These are phyloP conservation scores for Aleiodes sp. DNA, from an alignment of 1,140 invertebrate species.

Conservation along the genomic window DNA sequence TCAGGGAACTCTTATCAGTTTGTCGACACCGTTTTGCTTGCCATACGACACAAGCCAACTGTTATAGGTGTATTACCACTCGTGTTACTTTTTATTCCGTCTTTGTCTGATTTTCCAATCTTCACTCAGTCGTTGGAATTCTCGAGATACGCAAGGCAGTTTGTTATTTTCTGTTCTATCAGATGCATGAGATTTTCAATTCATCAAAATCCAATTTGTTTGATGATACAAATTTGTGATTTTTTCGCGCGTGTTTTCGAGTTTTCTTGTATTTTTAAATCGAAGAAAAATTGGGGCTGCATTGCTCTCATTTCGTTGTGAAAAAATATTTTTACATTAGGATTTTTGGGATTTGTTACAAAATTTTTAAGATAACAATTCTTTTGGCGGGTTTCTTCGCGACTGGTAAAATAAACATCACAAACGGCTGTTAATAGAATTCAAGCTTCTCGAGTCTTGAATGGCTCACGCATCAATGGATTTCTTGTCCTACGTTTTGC, in stretches of 20 bases:
- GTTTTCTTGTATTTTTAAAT: too few species aligned
- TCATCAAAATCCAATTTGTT: too few species aligned
- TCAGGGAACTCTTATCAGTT: slow-evolving; percentile 53
- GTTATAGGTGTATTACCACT: too few species aligned
- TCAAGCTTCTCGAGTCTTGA: slow-evolving; percentile 23
- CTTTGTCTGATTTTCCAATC: slow-evolving; percentile 30
- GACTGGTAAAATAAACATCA: not conserved
- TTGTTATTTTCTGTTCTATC: too few species aligned
- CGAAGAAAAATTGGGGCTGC: too few species aligned
- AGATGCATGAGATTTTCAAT: too few species aligned
- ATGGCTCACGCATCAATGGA: slow-evolving; percentile 34
- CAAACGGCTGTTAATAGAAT: not conserved
- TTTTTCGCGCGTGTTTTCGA: not conserved
- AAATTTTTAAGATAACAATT: not conserved
- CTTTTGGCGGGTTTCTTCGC: not conserved
- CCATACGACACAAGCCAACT: slow-evolving; percentile 35
- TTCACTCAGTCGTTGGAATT: not conserved
- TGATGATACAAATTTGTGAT: too few species aligned
- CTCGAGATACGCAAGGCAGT: not conserved
- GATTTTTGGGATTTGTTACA: not conserved
- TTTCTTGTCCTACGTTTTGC: slow-evolving; percentile 37
- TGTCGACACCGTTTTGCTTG: slow-evolving; percentile 44
- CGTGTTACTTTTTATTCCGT: slow-evolving; percentile 27
- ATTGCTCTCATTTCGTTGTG: too few species aligned
- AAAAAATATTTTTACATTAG: not conserved